These are phyloP conservation scores for Cydia amplana DNA, from an alignment of 1,140 invertebrate genomes.

Conservation along the genomic window DNA sequence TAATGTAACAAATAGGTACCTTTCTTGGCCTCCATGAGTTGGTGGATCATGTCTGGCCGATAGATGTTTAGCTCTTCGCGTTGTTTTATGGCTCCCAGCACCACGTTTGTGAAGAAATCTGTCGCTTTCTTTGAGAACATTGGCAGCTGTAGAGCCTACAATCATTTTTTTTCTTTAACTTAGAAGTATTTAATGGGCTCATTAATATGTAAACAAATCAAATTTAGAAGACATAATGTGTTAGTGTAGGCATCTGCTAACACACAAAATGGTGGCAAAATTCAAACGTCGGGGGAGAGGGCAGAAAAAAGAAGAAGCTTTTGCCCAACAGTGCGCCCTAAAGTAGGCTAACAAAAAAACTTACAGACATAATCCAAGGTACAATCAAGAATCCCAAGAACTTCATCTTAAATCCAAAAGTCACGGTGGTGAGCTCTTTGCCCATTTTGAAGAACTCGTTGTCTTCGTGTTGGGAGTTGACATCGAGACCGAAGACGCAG, in stretches of 20 bases:
- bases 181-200: too few relatives aligned
- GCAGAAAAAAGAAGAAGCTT: too few relatives aligned
- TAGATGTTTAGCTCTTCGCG: constrained; percentile 69
- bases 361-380: constrained; percentile 4
- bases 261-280: too few relatives aligned
- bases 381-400: neutral
- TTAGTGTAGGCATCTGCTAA: too few relatives aligned
- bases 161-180: neutral
- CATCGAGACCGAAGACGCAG: constrained; percentile 78
- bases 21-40: constrained; percentile 74
- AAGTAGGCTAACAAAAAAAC: neutral
- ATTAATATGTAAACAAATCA: too few relatives aligned
- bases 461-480: constrained; percentile 76
- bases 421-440: constrained; percentile 61
- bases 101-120: constrained; percentile 77
- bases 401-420: neutral
- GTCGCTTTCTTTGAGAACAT: constrained; percentile 70
- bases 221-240: too few relatives aligned
- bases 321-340: too few relatives aligned
- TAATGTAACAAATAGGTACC: constrained; percentile 42
- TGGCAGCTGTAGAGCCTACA: constrained; percentile 48
- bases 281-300: too few relatives aligned
- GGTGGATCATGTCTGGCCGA: constrained; percentile 76
- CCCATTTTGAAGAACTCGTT: constrained; percentile 75
- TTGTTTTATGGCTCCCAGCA: constrained; percentile 77